These are phyloP conservation scores for Parauchenoglanis punctatus DNA, from an alignment of 2,797 vertebrate genomes.

Conservation along the genomic window DNA sequence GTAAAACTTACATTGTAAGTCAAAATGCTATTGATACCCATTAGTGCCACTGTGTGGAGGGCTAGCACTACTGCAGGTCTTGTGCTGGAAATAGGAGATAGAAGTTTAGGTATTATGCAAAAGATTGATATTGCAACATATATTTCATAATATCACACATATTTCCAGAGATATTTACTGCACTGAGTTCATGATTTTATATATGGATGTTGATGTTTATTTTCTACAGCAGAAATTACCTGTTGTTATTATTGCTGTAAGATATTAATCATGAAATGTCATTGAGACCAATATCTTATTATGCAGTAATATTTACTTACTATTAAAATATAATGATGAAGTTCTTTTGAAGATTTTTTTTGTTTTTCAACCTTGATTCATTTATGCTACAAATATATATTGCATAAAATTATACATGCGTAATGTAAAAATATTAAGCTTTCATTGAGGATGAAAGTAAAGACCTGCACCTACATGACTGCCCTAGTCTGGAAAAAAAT, in stretches of 20 bases:
- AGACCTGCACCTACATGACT: neutral
- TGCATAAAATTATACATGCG: neutral
- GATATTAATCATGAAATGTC: neutral
- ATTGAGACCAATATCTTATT: neutral
- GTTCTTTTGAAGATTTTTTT: neutral
- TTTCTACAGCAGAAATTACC: neutral
- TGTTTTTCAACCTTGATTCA: neutral
- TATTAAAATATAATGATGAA: neutral
- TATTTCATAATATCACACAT: too few species aligned
- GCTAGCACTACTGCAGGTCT: neutral
- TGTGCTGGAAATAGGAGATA: neutral
- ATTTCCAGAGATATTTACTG: too few species aligned
- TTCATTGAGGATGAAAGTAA: neutral
- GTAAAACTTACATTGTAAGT: too few species aligned
- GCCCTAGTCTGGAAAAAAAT: too few species aligned
- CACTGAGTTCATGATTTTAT: too few species aligned
- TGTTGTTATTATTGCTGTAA: neutral
- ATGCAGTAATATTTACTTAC: neutral
- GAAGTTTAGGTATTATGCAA: too few species aligned
- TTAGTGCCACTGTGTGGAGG: slow-evolving; percentile 16
- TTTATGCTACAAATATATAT: neutral
- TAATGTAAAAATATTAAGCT: neutral
- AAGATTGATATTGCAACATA: too few species aligned
- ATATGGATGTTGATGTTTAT: neutral
- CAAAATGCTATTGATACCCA: neutral